Evolutionary conservation across 2,797 vertebrate species (phyloP).

Genomic region (Gambelia wislizenii): DNA sequence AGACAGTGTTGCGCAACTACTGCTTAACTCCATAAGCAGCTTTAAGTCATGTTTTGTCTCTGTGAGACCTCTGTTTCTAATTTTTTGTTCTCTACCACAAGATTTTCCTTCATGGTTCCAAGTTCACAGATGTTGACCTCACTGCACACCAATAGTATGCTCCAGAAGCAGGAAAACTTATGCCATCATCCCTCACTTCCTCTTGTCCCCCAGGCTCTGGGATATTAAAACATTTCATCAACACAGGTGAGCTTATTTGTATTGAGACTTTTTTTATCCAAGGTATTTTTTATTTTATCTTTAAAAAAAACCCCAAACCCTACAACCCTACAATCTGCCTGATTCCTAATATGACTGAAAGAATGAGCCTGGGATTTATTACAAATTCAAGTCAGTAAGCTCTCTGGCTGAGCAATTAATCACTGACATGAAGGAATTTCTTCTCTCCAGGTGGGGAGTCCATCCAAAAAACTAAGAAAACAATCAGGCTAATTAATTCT

Average conservation of each 20-base stretch:
- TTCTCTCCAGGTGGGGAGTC: conserved; percentile 97
- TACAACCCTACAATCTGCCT: conserved; percentile 62
- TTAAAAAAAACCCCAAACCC: neutral
- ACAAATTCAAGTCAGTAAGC: conserved; percentile 88
- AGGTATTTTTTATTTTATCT: neutral
- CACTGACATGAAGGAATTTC: conserved; percentile 95
- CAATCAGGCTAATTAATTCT: conserved; percentile 99
- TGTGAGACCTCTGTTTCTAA: no score
- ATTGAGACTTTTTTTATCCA: conserved; percentile 73
- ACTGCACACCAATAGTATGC: conserved; percentile 27
- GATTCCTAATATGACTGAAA: conserved; percentile 78
- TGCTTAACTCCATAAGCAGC: no score
- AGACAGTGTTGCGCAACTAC: no score
- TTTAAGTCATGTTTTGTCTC: no score
- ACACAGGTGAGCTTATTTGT: conserved; percentile 78
- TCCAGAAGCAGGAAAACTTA: conserved; percentile 44
- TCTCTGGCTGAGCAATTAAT: conserved; percentile 94
- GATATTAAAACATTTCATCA: conserved; percentile 83
- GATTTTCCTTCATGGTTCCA: neutral
- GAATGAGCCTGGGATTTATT: conserved; percentile 81
- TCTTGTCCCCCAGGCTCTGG: conserved; percentile 59
- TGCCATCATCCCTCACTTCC: conserved; percentile 54
- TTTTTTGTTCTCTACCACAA: conserved; percentile 43
- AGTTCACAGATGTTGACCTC: neutral
- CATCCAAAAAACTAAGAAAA: conserved; percentile 93